Base-by-base conservation (phyloP, 2,797 vertebrate species). In the Leptodactylus fallax region DNA sequence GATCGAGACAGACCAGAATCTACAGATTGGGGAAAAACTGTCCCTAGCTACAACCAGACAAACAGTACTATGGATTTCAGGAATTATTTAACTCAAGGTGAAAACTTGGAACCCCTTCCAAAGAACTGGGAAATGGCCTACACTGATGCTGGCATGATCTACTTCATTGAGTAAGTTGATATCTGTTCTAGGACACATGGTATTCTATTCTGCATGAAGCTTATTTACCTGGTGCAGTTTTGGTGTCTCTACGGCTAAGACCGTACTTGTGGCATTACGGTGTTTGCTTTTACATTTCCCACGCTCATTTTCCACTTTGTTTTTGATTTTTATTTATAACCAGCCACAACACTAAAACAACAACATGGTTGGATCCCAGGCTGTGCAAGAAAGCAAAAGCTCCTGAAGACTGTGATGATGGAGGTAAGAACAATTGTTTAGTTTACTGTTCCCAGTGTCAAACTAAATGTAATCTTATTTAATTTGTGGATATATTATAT, bases 121-220 rank as follows among this genome's bases (percentile, higher is more conserved):
- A 96, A 96, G 92, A 99, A 96, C 94, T 99, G 97, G 98, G 98
- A 99, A 92, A 99, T 98, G 98, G 98, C 98, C 92, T 99, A 99
- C 94, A 99, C 98, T 0, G 98, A 99, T 91, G 96, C 97, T 0
- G 98, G 98, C 91, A 98, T 99, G 98, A 96, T 99, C 92, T 99
- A 99, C 94, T 99, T 99, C 93, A 99, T 99, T n/a, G 98, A 99
- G 98, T 99, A 93, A 99, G 98, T 85, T 27, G 3, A 84, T 53
- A 14, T 14, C 17, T 19, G 5, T 13, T 9, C 16, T 74, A 7
- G 14, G 25, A 10, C 11, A 65, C 21, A 23, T 45, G 27, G 16
- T 69, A 14, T 16, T 25, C 65, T 67, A 13, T 71, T 71, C 8
- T 3, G 5, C 10, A 45, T 45, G 14, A 71, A 16, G 13, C 19